Conservation (phyloP, 1,140 invertebrate genomes). For the Grapholita molesta region DNA sequence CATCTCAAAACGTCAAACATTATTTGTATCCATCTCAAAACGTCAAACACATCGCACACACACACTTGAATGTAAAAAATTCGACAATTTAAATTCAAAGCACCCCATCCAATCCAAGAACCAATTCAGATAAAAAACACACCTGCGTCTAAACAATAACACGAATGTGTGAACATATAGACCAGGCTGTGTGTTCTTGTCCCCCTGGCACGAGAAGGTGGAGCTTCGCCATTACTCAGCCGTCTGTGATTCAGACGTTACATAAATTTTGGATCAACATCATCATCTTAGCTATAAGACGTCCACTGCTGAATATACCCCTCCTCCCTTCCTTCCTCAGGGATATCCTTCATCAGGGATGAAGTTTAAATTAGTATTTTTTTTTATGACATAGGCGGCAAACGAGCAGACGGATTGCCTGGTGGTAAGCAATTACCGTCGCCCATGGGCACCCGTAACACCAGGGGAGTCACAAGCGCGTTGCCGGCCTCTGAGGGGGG, state of each 20-base stretch:
- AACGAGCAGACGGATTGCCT: no score
- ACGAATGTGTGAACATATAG: conserved; percentile 65
- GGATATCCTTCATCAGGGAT: no score
- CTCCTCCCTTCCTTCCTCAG: no score
- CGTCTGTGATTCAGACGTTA: conserved; percentile 35
- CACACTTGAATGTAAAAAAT: no score
- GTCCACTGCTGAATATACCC: no score
- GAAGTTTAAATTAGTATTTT: no score
- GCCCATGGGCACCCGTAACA: no score
- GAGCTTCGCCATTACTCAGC: background rate
- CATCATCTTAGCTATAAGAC: no score
- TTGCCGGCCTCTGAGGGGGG: no score
- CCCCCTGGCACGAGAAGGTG: conserved; percentile 58
- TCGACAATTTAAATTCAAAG: background rate
- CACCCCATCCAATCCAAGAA: background rate
- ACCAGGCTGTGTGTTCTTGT: conserved; percentile 61
- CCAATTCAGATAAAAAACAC: background rate
- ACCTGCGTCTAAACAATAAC: conserved; percentile 14
- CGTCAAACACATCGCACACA: background rate
- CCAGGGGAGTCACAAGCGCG: no score
- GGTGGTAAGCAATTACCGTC: no score
- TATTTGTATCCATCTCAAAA: background rate
- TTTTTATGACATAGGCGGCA: no score
- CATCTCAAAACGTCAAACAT: background rate
- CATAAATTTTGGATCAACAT: conserved; percentile 1